Percentiles rank a stretch among this genome's conserved stretches.
Conservation (phyloP, 2,888 invertebrate species). For the Epirrhoe alternata region DNA sequence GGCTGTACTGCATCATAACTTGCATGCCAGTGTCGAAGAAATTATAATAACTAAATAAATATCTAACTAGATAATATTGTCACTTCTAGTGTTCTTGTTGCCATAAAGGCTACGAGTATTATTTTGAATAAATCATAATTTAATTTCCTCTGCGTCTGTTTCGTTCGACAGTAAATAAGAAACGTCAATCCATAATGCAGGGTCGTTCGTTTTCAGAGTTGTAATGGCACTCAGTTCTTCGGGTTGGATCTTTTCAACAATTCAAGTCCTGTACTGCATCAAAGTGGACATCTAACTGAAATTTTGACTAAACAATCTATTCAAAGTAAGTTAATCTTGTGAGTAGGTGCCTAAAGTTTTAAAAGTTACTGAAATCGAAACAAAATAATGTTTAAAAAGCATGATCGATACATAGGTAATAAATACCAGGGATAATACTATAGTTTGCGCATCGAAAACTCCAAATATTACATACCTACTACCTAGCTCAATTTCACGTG, state of each 20-base stretch:
- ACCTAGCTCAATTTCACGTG: background rate
- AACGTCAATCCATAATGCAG: constrained; percentile 22
- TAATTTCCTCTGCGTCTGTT: constrained; percentile 22
- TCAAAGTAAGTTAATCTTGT: constrained; percentile 47
- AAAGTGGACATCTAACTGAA: constrained; percentile 57
- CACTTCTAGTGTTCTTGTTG: background rate
- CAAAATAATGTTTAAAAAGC: background rate
- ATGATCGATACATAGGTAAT: too few species aligned
- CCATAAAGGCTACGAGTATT: background rate
- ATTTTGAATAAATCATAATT: constrained; percentile 9
- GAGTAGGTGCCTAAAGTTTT: background rate
- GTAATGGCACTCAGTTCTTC: constrained; percentile 52
- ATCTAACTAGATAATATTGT: background rate
- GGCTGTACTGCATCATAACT: too few species aligned
- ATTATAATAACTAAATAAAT: too few species aligned
- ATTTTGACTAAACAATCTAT: constrained; percentile 56
- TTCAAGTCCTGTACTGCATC: constrained; percentile 50
- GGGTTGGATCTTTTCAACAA: constrained; percentile 59
- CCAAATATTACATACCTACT: background rate
- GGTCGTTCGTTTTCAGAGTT: constrained; percentile 49
- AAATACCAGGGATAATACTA: too few species aligned
- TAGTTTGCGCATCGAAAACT: background rate
- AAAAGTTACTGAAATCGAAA: background rate
- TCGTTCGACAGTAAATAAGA: constrained; percentile 23
- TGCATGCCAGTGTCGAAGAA: too few species aligned